Percentiles rank a stretch among this genome's conserved stretches.
Evolutionary conservation across 1,140 invertebrate genomes (phyloP).

Genomic region (Aphis craccivora): DNA sequence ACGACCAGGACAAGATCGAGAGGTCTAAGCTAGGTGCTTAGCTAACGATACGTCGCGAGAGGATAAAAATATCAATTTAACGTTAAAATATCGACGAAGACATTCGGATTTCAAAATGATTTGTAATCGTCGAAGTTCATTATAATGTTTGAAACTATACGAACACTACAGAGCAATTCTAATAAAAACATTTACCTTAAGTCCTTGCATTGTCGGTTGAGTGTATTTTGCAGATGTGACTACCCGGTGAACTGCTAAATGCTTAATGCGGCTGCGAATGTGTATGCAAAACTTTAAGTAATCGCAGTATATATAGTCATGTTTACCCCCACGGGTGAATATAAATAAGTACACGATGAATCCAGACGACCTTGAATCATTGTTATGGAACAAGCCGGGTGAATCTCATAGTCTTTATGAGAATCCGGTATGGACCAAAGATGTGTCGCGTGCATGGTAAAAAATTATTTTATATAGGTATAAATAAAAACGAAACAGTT

Average conservation of each 20-base stretch:
- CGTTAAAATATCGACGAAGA: too few relatives aligned
- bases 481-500: background rate
- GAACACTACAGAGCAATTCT: background rate
- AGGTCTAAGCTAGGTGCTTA: too few relatives aligned
- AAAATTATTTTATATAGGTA: background rate
- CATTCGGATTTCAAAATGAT: too few relatives aligned
- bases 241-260: background rate
- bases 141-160: background rate
- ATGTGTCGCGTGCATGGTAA: background rate
- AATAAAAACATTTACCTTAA: background rate
- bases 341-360: background rate
- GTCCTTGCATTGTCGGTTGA: background rate
- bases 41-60: too few relatives aligned
- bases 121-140: too few relatives aligned
- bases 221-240: background rate
- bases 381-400: background rate
- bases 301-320: slow-evolving; percentile 6
- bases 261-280: background rate
- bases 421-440: background rate
- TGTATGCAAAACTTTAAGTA: background rate
- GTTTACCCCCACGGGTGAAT: slow-evolving; percentile 23
- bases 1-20: too few relatives aligned
- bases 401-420: background rate
- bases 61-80: too few relatives aligned
- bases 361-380: slow-evolving; percentile 25